A percentile compares a stretch with the other conserved stretches of the same genome.
Conservation (phyloP, 2,113 vertebrate genomes). For the Ptyas mucosa region DNA sequence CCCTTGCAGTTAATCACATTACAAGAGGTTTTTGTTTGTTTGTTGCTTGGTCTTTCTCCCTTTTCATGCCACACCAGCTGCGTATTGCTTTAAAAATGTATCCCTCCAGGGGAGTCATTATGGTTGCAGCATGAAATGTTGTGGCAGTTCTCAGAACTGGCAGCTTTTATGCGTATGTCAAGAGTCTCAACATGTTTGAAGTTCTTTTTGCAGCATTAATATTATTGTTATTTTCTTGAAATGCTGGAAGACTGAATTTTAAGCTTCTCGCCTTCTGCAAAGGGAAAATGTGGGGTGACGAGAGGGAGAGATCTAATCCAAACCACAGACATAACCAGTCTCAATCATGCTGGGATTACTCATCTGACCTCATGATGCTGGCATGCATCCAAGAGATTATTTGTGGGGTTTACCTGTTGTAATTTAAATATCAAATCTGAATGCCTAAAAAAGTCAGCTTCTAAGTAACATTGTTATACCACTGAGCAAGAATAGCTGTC, state of each 20-base stretch:
- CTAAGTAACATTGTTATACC: neutral
- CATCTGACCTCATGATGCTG: constrained; percentile 2
- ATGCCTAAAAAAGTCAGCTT: neutral
- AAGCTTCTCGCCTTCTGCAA: neutral
- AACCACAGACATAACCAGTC: neutral
- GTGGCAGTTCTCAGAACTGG: constrained; percentile 1
- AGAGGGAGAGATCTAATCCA: neutral
- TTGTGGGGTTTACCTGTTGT: neutral
- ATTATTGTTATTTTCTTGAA: neutral
- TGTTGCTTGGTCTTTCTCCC: constrained; percentile 12
- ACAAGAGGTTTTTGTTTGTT: constrained; percentile 9
- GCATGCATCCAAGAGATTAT: neutral
- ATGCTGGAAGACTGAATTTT: neutral
- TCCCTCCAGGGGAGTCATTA: constrained; percentile 2
- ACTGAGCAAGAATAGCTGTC: neutral
- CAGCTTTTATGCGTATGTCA: constrained; percentile 19
- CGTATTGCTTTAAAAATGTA: constrained; percentile 15
- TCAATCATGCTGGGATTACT: neutral
- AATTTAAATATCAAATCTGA: neutral
- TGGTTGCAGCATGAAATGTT: constrained; percentile 11
- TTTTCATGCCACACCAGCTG: constrained; percentile 21
- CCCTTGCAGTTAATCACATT: constrained; percentile 4
- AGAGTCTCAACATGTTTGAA: constrained; percentile 19
- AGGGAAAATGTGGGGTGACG: neutral
- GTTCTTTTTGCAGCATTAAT: neutral